These are phyloP conservation scores for Spheniscus mendiculus DNA, from an alignment of 2,113 vertebrate species.

Conservation along the genomic window DNA sequence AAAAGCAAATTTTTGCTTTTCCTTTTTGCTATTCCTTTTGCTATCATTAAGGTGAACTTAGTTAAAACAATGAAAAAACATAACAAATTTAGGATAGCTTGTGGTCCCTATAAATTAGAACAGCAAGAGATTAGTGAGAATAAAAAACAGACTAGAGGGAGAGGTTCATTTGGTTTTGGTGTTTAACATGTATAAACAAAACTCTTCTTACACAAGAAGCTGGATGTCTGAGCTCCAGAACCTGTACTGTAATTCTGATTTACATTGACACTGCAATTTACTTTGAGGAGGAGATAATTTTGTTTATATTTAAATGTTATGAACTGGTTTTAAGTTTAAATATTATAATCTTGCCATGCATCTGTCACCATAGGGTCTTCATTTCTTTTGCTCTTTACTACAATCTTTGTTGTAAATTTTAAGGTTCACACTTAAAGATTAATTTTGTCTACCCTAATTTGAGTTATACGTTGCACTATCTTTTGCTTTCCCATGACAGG, in stretches of 20 bases:
- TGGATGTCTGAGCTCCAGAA: background rate
- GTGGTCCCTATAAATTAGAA: background rate
- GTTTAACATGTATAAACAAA: background rate
- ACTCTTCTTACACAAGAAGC: background rate
- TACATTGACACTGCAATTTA: background rate
- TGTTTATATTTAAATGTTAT: background rate
- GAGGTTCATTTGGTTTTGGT: background rate
- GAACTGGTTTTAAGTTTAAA: background rate
- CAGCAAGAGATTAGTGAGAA: background rate
- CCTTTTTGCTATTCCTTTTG: background rate
- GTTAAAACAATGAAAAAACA: background rate
- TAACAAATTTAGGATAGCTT: background rate
- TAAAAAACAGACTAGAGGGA: background rate
- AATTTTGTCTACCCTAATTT: background rate
- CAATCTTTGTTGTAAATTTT: background rate
- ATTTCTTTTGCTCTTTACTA: background rate
- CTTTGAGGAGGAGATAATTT: background rate
- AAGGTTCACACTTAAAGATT: background rate
- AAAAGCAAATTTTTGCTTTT: no score
- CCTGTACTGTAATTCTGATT: background rate
- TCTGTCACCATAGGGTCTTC: background rate
- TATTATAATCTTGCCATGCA: background rate
- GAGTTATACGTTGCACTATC: background rate
- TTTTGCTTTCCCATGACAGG: background rate
- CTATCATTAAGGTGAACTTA: background rate